Percentiles rank a stretch among this genome's conserved stretches.
Conservation (phyloP, 2,797 vertebrate genomes). For the Simalia tracyae region DNA sequence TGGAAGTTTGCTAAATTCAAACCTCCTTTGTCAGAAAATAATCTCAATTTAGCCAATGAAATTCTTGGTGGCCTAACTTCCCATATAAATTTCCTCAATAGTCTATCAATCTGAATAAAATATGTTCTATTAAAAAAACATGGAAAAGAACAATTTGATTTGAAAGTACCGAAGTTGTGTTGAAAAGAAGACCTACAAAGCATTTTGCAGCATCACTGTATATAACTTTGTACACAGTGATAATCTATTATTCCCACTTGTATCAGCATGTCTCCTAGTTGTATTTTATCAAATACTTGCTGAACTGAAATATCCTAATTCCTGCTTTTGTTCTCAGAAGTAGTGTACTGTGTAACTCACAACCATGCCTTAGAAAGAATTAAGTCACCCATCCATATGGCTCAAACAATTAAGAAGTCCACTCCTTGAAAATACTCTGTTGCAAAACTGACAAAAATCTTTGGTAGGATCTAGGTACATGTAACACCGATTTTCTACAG, state of each 20-base stretch:
- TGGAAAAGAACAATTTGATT: neutral
- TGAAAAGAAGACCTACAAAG: neutral
- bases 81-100: neutral
- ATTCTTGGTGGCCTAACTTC: neutral
- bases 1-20: neutral
- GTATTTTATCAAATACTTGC: constrained; percentile 69
- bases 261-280: constrained; percentile 67
- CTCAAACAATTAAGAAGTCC: constrained; percentile 61
- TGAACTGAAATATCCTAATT: constrained; percentile 64
- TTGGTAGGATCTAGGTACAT: constrained; percentile 61
- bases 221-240: neutral
- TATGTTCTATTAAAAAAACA: neutral
- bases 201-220: neutral
- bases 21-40: neutral
- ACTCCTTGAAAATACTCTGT: constrained; percentile 57
- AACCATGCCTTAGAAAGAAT: constrained; percentile 59
- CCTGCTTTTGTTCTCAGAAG: constrained; percentile 59
- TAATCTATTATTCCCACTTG: constrained; percentile 9
- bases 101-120: neutral
- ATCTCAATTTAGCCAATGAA: neutral
- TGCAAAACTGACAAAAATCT: constrained; percentile 65
- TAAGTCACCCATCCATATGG: constrained; percentile 67
- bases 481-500: constrained; percentile 62
- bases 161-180: neutral
- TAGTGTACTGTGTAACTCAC: constrained; percentile 57